These are phyloP conservation scores for Pseudotriccus pelzelni DNA, from an alignment of 2,797 vertebrate genomes.

Conservation along the genomic window DNA sequence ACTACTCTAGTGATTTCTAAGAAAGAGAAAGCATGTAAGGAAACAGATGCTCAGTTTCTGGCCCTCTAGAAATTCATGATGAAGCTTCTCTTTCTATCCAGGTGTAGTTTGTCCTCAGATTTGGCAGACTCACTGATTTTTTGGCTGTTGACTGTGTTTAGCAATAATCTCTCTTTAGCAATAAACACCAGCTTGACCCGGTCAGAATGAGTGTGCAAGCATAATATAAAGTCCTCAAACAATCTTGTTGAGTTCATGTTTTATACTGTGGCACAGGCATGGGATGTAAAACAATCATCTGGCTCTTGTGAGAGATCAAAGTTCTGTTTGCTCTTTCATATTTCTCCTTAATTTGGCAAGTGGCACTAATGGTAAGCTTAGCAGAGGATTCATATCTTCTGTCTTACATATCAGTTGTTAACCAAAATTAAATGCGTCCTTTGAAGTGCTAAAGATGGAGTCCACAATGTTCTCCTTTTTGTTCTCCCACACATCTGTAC, in stretches of 20 bases:
- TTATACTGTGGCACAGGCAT: neutral
- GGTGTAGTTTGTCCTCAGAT: neutral
- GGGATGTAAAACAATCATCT: constrained; percentile 15
- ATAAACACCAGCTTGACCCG: neutral
- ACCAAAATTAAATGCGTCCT: neutral
- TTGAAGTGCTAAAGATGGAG: neutral
- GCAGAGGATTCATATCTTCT: neutral
- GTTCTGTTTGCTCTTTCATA: constrained; percentile 14
- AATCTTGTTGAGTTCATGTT: neutral
- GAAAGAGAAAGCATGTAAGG: neutral
- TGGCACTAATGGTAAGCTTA: neutral
- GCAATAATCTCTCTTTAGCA: neutral
- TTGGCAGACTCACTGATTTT: neutral
- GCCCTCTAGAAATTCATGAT: neutral
- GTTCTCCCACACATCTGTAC: neutral
- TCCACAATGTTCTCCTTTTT: neutral
- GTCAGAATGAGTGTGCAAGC: neutral
- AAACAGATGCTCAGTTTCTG: neutral
- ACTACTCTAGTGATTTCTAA: neutral
- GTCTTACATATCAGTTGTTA: neutral
- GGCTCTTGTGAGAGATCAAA: neutral
- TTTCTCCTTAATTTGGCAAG: constrained; percentile 41
- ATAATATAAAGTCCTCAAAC: neutral
- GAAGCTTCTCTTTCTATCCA: neutral
- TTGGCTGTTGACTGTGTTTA: neutral